A percentile compares a stretch with the other conserved stretches of the same genome.
These are phyloP conservation scores for Odocoileus virginianus DNA, from an alignment of 2,113 vertebrate species.

Conservation along the genomic window DNA sequence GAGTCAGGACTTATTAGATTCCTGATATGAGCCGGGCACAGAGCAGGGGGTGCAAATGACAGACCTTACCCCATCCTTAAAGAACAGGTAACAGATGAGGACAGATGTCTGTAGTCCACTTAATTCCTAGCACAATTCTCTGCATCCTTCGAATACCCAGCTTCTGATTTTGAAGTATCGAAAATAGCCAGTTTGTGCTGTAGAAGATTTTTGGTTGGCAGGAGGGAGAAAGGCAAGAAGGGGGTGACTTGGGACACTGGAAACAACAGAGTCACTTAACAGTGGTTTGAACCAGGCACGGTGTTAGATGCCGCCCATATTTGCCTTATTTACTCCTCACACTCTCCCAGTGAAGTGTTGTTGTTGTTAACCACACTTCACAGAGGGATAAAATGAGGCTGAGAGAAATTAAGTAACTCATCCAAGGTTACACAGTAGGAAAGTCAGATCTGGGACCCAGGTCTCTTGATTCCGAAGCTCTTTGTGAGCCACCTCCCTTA, in stretches of 20 bases:
- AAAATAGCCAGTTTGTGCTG: background rate
- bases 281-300: background rate
- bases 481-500: background rate
- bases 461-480: background rate
- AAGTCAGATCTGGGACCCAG: background rate
- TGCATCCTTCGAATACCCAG: background rate
- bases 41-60: background rate
- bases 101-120: background rate
- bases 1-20: background rate
- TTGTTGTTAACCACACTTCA: background rate
- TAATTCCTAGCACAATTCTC: background rate
- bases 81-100: background rate
- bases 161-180: background rate
- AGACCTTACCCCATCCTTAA: background rate
- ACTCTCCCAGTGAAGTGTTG: no score
- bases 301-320: background rate
- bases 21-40: background rate
- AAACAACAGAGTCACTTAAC: background rate
- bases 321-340: background rate
- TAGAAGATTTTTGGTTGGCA: background rate
- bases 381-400: background rate
- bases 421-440: background rate
- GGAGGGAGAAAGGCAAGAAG: background rate
- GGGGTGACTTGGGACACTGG: no score
- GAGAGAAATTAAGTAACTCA: background rate